These are phyloP conservation scores for Tholera decimalis DNA, from an alignment of 2,888 invertebrate genomes.

Conservation along the genomic window DNA sequence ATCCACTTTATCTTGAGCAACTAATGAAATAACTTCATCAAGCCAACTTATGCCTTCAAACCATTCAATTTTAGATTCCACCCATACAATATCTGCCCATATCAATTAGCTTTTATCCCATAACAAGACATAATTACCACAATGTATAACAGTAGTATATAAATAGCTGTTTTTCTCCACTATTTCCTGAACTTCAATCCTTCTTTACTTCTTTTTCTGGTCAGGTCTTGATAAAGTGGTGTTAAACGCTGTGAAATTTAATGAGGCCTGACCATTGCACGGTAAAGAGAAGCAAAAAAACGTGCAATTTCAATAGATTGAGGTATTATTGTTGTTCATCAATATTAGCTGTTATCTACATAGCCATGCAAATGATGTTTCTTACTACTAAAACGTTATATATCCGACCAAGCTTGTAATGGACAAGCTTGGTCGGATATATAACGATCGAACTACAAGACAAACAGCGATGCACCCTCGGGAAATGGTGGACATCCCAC, in stretches of 20 bases:
- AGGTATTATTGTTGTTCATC: constrained; percentile 58
- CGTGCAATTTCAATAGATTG: constrained; percentile 70
- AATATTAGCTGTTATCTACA: constrained; percentile 19
- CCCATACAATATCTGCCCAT: constrained; percentile 41
- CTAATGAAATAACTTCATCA: constrained; percentile 47
- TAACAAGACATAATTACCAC: constrained; percentile 70
- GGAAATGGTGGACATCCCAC: too few relatives aligned
- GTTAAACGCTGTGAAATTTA: constrained; percentile 70
- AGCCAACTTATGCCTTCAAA: constrained; percentile 23
- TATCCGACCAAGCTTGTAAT: too few relatives aligned
- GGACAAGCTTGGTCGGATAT: too few relatives aligned
- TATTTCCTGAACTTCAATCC: constrained; percentile 53
- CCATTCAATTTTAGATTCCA: constrained; percentile 42
- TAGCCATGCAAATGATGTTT: background rate
- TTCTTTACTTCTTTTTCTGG: constrained; percentile 14
- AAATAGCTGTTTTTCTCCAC: constrained; percentile 68
- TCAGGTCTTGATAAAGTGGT: constrained; percentile 65
- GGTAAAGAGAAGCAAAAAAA: constrained; percentile 66
- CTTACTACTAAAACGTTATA: constrained; percentile 1
- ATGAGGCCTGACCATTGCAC: constrained; percentile 74
- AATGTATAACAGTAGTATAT: constrained; percentile 69
- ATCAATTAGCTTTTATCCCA: constrained; percentile 67
- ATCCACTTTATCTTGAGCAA: background rate
- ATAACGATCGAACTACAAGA: too few relatives aligned
- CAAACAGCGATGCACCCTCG: too few relatives aligned